Evolutionary conservation across 2,888 invertebrate genomes (phyloP), one percentile per base, ranked within the genome.

Genomic region (Drosophila quasianomalipes): DNA sequence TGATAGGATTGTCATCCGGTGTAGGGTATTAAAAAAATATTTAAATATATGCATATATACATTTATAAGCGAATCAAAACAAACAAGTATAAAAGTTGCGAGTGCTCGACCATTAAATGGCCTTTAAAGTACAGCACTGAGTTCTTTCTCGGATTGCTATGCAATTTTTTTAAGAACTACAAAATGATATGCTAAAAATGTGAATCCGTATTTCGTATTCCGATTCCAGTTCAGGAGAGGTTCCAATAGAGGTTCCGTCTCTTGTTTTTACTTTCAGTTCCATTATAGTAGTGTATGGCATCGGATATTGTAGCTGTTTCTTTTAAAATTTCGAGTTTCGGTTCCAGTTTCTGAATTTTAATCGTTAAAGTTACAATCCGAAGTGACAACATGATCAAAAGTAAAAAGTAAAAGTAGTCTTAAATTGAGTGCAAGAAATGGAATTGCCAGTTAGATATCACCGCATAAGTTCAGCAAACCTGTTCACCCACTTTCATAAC

Each of bases 21-120:
- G 12, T 6, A 58, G 41, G 44, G 58, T 44, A 47, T 58, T 10
- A 16, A 58, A 44, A 58, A 58, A 41, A 58, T 22, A 30, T 44
- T 58, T 16, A 41, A 58, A 41, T 39, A 9, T 16, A 22, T 41
- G 16, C 22, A 44, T 16, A 57, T 7, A 39, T 12, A 10, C 6
- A 53, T 53, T 6, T 22, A 31, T 30, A 53, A 31, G 31, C n/a
- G n/a, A 53, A 57, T 41, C 57, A 41, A 41, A 57, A 22, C 30
- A 57, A 57, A 41, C 26, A 30, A 4, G 16, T 2, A 12, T 6
- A 22, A 31, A 22, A 12, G 22, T 4, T 3, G 4, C 0, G 10
- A 31, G 16, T 44, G 31, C 28, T 41, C n/a, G 58, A 41, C 30
- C 7, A 31, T 5, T n/a, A n/a, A n/a, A 30, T 57, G 14, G 14